phyloP scores from a whole-genome alignment of 2,888 invertebrate species.

The Mactromeris polynyma region DNA sequence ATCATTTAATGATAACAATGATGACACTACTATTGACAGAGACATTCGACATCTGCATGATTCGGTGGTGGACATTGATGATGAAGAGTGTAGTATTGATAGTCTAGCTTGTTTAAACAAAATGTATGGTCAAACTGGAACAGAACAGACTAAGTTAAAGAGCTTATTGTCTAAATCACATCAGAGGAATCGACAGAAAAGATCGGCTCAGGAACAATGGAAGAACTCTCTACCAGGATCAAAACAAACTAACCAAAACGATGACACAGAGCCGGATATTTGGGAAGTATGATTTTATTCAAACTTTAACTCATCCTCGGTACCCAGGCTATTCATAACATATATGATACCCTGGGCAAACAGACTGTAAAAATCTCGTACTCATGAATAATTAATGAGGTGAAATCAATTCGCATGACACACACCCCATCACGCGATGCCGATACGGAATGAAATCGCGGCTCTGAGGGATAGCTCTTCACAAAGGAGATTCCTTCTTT shows the following conservation, averaged over 20 bases:
- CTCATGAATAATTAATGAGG: too few species aligned
- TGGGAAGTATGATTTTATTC: slow-evolving; percentile 45
- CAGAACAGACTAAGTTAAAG: neutral
- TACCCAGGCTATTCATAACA: too few species aligned
- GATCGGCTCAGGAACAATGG: slow-evolving; percentile 57
- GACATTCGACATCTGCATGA: neutral
- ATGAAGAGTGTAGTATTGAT: slow-evolving; percentile 18
- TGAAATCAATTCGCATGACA: too few species aligned
- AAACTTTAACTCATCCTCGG: neutral
- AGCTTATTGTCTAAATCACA: neutral
- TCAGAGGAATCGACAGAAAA: slow-evolving; percentile 27
- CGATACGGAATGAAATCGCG: neutral
- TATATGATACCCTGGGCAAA: too few species aligned
- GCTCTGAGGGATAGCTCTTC: too few species aligned
- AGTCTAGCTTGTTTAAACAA: slow-evolving; percentile 15
- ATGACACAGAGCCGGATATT: slow-evolving; percentile 36
- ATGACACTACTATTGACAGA: neutral
- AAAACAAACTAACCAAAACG: neutral
- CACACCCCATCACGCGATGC: too few species aligned
- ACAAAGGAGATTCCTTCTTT: too few species aligned
- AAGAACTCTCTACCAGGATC: slow-evolving; percentile 44
- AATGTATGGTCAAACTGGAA: neutral
- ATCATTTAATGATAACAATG: neutral
- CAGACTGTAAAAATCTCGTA: too few species aligned
- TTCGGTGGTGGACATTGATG: neutral